Base-by-base conservation (phyloP, 2,113 vertebrate species). In the Misgurnus anguillicaudatus region DNA sequence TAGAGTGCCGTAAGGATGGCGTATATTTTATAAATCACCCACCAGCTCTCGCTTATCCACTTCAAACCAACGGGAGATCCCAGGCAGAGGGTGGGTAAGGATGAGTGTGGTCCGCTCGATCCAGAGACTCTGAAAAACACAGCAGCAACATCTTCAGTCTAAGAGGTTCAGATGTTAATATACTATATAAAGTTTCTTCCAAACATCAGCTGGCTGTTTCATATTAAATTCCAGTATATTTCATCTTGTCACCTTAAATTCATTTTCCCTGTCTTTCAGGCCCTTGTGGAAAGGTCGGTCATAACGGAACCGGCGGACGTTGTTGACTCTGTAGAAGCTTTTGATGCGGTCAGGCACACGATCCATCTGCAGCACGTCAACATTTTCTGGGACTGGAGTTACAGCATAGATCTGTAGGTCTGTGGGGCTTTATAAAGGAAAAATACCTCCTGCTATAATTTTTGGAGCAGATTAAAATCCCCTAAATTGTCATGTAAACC, bases 61-160 rank as follows among this genome's bases (percentile, higher is more conserved):
- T 89, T 99, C 96, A 80, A 99, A 99, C 98, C 98, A 99, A 55
- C 96, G 94, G 7, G 97, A 99, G 72, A 99, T 98, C 21, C 98
- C 98, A 0, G 98, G 98, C 84, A 99, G 89, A 73, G 95, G 95
- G 88, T 98, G 96, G 51, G 95, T 96, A 84, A 99, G 91, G 83
- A 94, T 96, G 87, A 99, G 93, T 0, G 97, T 99, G 57, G 97
- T 99, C 4, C 98, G 94, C 83, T 99, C 98, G 39, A 99, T 97
- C 98, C 97, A 99, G 9, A 99, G 91, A 90, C 97, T 99, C 97
- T 99, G n/a, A 88, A 86, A 65, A 14, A 81, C 17, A 79, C 6
- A 77, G 3, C 17, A 57, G n/a, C 17, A 14, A 19, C 53, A 57
- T 19, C 53, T 45, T 45, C 42, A 45, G 42, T 10, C 10, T 45